Conservation (phyloP, 2,888 invertebrate species). For the Andrena hattorfiana region DNA sequence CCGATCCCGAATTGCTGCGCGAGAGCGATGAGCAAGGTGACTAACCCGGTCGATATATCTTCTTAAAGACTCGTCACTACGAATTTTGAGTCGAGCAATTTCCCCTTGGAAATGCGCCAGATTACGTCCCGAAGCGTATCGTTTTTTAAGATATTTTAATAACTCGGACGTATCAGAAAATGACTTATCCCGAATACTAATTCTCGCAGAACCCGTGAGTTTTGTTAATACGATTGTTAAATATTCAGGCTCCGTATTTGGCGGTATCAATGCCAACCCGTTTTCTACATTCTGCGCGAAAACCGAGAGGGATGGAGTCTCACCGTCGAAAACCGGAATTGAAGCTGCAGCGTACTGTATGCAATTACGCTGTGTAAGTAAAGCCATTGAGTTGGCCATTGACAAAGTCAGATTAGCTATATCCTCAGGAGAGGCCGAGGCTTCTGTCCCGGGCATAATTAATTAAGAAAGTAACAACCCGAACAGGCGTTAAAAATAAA, state of each 20-base stretch:
- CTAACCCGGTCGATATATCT: no score
- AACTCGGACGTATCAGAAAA: background rate
- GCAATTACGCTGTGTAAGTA: background rate
- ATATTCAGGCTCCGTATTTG: background rate
- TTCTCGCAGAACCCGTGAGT: background rate
- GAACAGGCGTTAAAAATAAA: no score
- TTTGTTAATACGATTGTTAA: background rate
- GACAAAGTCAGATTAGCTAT: background rate
- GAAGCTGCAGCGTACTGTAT: background rate
- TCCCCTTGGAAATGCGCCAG: background rate
- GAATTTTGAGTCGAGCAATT: background rate
- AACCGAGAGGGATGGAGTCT: background rate
- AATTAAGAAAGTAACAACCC: no score
- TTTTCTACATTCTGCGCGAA: slow-evolving; percentile 3
- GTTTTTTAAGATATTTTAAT: background rate
- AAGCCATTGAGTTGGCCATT: background rate
- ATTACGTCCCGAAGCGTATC: background rate
- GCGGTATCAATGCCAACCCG: slow-evolving; percentile 1
- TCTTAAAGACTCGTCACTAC: background rate
- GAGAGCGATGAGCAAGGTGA: no score
- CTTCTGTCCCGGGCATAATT: background rate
- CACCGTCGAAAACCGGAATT: background rate
- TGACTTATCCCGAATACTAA: background rate
- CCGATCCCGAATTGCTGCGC: background rate
- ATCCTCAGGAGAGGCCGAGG: background rate